Percentiles rank a stretch among this genome's conserved stretches.
phyloP scores from a whole-genome alignment of 2,113 vertebrate genomes.

The Anhinga anhinga region DNA sequence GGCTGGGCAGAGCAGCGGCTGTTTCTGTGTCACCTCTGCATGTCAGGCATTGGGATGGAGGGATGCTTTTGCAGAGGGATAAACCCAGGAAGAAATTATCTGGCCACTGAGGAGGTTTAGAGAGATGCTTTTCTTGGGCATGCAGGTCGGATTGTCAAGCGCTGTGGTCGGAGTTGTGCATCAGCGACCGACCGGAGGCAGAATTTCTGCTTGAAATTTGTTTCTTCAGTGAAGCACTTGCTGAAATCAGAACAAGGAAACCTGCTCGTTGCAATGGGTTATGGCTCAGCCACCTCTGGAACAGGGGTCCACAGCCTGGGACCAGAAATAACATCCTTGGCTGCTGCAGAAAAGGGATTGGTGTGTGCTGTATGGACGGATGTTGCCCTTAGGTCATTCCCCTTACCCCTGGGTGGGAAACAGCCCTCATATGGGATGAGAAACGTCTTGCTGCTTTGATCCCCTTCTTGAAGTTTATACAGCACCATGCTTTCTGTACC shows the following conservation, averaged over 20 bases:
- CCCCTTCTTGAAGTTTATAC: not conserved
- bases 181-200: not conserved
- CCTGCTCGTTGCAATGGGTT: fast-evolving
- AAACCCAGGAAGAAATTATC: not conserved
- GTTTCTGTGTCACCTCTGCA: not conserved
- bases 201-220: not conserved
- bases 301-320: fast-evolving
- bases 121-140: not conserved
- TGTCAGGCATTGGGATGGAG: fast-evolving
- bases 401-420: not conserved
- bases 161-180: fast-evolving
- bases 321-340: not conserved
- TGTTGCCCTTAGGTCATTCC: not conserved
- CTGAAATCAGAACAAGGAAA: not conserved
- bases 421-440: not conserved
- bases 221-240: not conserved
- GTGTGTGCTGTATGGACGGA: not conserved
- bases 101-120: not conserved
- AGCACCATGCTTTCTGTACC: fast-evolving
- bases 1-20: not conserved
- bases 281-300: not conserved
- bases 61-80: not conserved
- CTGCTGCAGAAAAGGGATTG: not conserved
- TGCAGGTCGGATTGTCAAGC: not conserved
- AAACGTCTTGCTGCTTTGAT: not conserved